Conservation (phyloP, 2,888 invertebrate genomes). For the Apamea monoglypha region DNA sequence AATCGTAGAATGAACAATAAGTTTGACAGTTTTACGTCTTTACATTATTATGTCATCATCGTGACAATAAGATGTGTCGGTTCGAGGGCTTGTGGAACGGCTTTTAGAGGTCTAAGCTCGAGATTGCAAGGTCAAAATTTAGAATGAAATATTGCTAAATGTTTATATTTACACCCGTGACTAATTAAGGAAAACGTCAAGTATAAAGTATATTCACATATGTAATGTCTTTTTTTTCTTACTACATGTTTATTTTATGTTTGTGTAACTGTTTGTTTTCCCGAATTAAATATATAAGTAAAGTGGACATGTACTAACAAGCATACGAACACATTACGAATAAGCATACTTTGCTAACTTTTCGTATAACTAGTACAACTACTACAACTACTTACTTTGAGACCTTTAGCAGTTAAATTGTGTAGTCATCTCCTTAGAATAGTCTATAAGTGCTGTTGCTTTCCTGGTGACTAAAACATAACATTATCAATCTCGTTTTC, state of each 20-base stretch:
- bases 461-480: neutral
- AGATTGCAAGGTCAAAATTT: neutral
- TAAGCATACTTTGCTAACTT: neutral
- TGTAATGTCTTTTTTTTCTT: too few relatives aligned
- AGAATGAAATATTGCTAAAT: neutral
- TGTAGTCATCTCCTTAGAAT: neutral
- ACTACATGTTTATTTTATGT: too few relatives aligned
- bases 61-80: neutral
- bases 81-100: neutral
- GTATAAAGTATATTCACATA: too few relatives aligned
- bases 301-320: neutral
- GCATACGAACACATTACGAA: neutral
- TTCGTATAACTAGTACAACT: neutral
- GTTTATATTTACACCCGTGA: neutral
- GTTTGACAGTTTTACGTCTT: constrained; percentile 47
- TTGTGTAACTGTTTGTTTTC: too few relatives aligned
- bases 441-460: neutral
- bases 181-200: neutral
- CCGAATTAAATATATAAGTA: too few relatives aligned
- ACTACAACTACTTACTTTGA: too few relatives aligned
- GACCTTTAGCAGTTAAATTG: neutral
- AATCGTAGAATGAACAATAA: constrained; percentile 35
- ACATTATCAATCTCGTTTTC: neutral
- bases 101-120: neutral
- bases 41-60: constrained; percentile 31